Evolutionary conservation across 2,888 invertebrate genomes (phyloP).

Genomic region (Syritta pipiens): DNA sequence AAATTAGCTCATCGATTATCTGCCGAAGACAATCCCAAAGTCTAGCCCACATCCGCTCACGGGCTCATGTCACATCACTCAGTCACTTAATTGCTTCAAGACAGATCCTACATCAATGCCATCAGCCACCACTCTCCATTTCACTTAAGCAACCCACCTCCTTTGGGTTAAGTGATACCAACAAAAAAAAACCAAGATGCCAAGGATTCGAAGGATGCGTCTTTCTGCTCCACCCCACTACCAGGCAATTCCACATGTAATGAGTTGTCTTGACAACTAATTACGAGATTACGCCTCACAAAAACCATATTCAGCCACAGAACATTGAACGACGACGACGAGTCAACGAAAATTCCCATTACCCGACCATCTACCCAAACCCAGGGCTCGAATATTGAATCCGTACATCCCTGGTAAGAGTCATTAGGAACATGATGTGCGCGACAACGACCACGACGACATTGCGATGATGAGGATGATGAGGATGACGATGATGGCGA

Average conservation of each 20-base stretch:
- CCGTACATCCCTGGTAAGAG: constrained; percentile 28
- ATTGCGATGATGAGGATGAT: background rate
- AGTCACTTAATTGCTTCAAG: too few species aligned
- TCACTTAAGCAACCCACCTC: too few species aligned
- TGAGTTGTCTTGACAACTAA: constrained; percentile 57
- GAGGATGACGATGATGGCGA: constrained; percentile 18
- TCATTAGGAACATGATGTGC: constrained; percentile 24
- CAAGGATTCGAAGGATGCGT: background rate
- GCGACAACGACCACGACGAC: background rate
- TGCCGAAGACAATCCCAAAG: too few species aligned
- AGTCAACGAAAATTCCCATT: constrained; percentile 22
- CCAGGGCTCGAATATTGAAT: constrained; percentile 27
- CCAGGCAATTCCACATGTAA: constrained; percentile 31
- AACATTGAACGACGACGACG: constrained; percentile 6
- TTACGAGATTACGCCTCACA: constrained; percentile 48
- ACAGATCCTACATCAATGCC: too few species aligned
- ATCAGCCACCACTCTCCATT: too few species aligned
- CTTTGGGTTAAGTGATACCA: constrained; percentile 22
- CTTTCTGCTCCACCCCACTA: background rate
- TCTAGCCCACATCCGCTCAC: too few species aligned
- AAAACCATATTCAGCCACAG: constrained; percentile 14
- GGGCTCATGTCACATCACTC: too few species aligned
- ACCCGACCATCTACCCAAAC: background rate
- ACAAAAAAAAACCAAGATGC: background rate
- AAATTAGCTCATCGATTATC: too few species aligned